phyloP scores from a whole-genome alignment of 2,113 vertebrate species.

The Himantopus leucocephalus region DNA sequence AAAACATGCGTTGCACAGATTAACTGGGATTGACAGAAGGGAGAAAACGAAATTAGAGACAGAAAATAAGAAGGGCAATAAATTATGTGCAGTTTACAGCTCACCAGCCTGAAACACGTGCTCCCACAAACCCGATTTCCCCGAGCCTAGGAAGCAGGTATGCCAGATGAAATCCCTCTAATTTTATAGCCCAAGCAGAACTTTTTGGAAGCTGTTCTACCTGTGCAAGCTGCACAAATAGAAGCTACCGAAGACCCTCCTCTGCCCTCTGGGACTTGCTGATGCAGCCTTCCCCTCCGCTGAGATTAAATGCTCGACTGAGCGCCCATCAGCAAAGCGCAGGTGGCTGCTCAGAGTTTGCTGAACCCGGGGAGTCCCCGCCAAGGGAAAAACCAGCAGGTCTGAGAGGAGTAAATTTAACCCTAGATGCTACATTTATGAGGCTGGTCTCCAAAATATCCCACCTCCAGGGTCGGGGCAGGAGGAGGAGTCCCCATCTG shows the following conservation, averaged over 20 bases:
- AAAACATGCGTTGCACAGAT: not conserved
- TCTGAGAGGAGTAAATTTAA: not conserved
- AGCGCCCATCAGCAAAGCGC: not conserved
- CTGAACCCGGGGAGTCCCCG: not conserved
- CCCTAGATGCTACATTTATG: not conserved
- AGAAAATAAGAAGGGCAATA: not conserved
- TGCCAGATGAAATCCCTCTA: not conserved
- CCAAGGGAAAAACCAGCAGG: not conserved
- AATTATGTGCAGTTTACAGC: not conserved
- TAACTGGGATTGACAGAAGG: slow-evolving; percentile 1
- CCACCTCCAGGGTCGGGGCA: not conserved
- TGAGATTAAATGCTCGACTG: not conserved
- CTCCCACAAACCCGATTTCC: not conserved
- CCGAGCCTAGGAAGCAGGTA: not conserved
- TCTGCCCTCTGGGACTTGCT: not conserved
- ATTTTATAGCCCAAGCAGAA: not conserved
- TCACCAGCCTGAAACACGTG: not conserved
- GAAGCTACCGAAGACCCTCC: not conserved
- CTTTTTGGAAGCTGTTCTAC: slow-evolving; percentile 5
- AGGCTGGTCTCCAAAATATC: not conserved
- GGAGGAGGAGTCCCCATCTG: not conserved
- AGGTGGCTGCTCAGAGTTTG: not conserved
- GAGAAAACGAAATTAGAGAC: slow-evolving; percentile 33
- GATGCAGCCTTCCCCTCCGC: not conserved
- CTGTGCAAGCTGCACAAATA: slow-evolving; percentile 12